Evolutionary conservation across 2,113 vertebrate species (phyloP), one percentile per base, ranked within the genome.

Genomic region (Salvelinus namaycush): DNA sequence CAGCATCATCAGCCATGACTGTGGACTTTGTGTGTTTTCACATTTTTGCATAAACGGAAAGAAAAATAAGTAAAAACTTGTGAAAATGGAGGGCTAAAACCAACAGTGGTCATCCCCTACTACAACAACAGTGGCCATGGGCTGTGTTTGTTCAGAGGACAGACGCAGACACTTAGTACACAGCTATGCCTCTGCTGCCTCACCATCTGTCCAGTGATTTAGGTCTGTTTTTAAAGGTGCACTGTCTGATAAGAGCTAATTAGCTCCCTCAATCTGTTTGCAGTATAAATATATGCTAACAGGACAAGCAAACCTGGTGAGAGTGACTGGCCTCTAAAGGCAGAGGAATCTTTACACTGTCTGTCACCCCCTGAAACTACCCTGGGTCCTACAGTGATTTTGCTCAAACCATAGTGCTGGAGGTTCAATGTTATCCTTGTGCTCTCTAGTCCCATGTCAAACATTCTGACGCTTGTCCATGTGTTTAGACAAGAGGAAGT

Each of bases 151-250:
- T 77, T 79, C 79, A 81, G 84, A 66, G 29, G 72, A 81, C 74
- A 83, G 65, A 87, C 79, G 68, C 76, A 73, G 76, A 74, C 64
- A 20, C 22, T 27, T 16, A 34, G 44, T 39, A 16, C 44, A 67
- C 18, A 34, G 66, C 51, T 22, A 8, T 22, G 73, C 80, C 76
- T 16, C 54, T 8, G 49, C 26, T 20, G n/a, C 72, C 78, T 76
- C 59, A 5, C 76, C 82, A 86, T 81, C 87, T 84, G 78, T 81
- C 75, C 72, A 11, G 26, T 86, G 87, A 91, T 84, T 79, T 80
- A 85, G 84, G 70, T 84, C 76, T 86, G 80, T 86, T 88, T 89
- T 86, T 78, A 79, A 90, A 86, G 79, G 83, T 82, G 83, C 88
- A 75, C 74, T 31, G 65, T 71, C 76, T 78, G 83, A 90, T 84